phyloP scores from a whole-genome alignment of 2,888 invertebrate genomes.

The Heliothis peltigera region DNA sequence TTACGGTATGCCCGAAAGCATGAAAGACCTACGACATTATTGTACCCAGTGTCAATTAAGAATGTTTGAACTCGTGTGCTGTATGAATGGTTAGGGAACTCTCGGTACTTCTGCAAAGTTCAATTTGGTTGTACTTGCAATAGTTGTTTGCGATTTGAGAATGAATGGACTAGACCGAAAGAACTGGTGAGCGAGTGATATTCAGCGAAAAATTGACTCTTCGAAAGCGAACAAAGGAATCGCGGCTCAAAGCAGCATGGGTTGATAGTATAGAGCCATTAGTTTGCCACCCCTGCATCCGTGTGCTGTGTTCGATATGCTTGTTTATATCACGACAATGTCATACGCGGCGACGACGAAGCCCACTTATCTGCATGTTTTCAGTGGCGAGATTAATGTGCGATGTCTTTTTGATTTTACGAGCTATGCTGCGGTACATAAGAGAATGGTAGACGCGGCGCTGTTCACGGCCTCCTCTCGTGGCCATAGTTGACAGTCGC shows the following conservation, averaged over 20 bases:
- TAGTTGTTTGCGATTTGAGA: slow-evolving; percentile 81
- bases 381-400: slow-evolving; percentile 83
- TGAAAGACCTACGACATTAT: slow-evolving; percentile 43
- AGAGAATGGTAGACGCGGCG: slow-evolving; percentile 69
- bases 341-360: slow-evolving; percentile 71
- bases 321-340: slow-evolving; percentile 72
- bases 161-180: slow-evolving; percentile 70
- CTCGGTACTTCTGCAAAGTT: slow-evolving; percentile 62
- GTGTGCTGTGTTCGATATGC: slow-evolving; percentile 84
- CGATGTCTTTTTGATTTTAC: slow-evolving; percentile 88
- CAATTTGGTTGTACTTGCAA: slow-evolving; percentile 87
- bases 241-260: slow-evolving; percentile 80
- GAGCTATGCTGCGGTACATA: slow-evolving; percentile 80
- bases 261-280: slow-evolving; percentile 77
- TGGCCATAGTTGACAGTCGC: slow-evolving; percentile 72
- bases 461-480: slow-evolving; percentile 67
- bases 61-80: slow-evolving; percentile 41
- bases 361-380: slow-evolving; percentile 84
- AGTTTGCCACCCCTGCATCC: slow-evolving; percentile 84
- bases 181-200: slow-evolving; percentile 84
- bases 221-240: slow-evolving; percentile 66
- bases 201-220: slow-evolving; percentile 84
- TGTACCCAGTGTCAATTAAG: slow-evolving; percentile 14
- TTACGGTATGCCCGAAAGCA: slow-evolving; percentile 57
- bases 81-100: slow-evolving; percentile 55